phyloP scores from a whole-genome alignment of 1,140 invertebrate genomes.

The Caerostris extrusa region DNA sequence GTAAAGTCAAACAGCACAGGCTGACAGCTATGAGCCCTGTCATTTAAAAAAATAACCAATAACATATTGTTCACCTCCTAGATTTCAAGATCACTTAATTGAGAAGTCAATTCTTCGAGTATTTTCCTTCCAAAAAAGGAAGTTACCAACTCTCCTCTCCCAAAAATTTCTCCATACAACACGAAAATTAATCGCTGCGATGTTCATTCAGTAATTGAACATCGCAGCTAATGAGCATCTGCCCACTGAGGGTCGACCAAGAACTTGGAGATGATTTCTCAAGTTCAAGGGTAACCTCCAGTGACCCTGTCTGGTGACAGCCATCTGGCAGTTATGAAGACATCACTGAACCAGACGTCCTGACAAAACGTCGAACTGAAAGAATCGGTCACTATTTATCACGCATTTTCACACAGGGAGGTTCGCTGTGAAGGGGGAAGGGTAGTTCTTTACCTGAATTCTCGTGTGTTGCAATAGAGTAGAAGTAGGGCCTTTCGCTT shows the following conservation, averaged over 20 bases:
- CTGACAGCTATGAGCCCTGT: too few species aligned
- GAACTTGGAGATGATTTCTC: neutral
- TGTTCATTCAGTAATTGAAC: neutral
- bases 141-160: neutral
- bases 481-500: constrained; percentile 20
- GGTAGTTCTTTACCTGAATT: neutral
- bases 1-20: too few species aligned
- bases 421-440: neutral
- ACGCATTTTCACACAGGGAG: neutral
- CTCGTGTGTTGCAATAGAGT: neutral
- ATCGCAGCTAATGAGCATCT: neutral
- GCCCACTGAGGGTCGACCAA: neutral
- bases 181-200: neutral
- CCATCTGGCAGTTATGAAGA: constrained; percentile 33
- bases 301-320: neutral
- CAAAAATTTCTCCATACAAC: neutral
- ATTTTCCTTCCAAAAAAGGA: neutral
- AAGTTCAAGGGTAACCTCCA: neutral
- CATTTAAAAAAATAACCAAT: too few species aligned
- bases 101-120: too few species aligned
- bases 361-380: neutral
- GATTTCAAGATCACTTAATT: too few species aligned
- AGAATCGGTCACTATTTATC: constrained; percentile 25
- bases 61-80: too few species aligned
- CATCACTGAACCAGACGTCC: constrained; percentile 5